These are phyloP conservation scores for Nomada goodeniana DNA, from an alignment of 2,888 invertebrate genomes.

Conservation along the genomic window DNA sequence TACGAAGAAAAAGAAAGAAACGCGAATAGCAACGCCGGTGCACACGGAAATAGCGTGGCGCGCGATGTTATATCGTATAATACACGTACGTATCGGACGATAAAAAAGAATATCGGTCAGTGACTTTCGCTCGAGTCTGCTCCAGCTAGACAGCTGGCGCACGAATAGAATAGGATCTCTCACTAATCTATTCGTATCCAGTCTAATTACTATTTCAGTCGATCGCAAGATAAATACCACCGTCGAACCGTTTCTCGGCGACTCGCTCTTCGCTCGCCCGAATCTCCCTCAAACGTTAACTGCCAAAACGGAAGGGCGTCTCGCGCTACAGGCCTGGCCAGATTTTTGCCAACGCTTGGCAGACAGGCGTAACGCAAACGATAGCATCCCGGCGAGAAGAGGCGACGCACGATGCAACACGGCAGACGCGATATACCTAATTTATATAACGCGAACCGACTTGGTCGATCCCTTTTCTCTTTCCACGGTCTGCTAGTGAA, in stretches of 20 bases:
- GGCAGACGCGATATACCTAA: slow-evolving; percentile 69
- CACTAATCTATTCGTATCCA: slow-evolving; percentile 37
- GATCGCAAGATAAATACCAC: neutral
- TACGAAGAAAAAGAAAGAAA: slow-evolving; percentile 22
- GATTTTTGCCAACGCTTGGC: neutral
- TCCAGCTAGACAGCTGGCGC: slow-evolving; percentile 13
- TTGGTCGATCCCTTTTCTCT: slow-evolving; percentile 72
- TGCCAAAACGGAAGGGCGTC: slow-evolving; percentile 1
- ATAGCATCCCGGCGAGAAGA: neutral
- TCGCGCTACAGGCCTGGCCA: neutral
- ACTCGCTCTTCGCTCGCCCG: slow-evolving; percentile 9
- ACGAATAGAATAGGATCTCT: slow-evolving; percentile 21
- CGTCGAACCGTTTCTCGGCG: neutral
- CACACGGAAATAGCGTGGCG: slow-evolving; percentile 13
- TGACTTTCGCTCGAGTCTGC: slow-evolving; percentile 67
- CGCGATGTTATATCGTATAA: neutral
- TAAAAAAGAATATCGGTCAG: slow-evolving; percentile 68
- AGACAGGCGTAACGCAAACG: slow-evolving; percentile 16
- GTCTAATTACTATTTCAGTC: slow-evolving; percentile 50
- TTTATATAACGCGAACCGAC: slow-evolving; percentile 77
- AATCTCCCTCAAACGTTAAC: neutral
- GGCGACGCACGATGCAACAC: slow-evolving; percentile 7
- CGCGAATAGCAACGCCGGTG: slow-evolving; percentile 23
- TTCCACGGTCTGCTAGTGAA: slow-evolving; percentile 71
- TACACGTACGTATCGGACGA: slow-evolving; percentile 27